Base-by-base conservation (phyloP, 2,113 vertebrate species). In the Psettodes erumei region DNA sequence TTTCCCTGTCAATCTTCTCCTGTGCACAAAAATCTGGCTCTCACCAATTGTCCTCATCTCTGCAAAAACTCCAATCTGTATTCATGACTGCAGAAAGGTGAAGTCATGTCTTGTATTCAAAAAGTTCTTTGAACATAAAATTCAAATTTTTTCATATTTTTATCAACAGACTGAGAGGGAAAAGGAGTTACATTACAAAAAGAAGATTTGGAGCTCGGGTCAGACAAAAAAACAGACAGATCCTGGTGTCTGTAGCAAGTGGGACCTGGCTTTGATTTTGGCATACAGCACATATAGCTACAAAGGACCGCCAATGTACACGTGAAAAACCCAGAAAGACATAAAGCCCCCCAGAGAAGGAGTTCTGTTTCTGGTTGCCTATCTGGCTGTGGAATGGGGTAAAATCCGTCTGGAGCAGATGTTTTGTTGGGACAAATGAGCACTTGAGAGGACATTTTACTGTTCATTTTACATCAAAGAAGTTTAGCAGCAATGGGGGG, bases 381-480 rank as follows among this genome's bases (percentile, higher is more conserved):
- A 58, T 55, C 58, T 19, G 71, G 35, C 55, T 5, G 37, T 60
- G 51, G 77, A 45, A 45, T 60, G 62, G 50, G 62, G 27, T 59
- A 63, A 64, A 76, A 51, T 69, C 61, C 67, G 73, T 81, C 72
- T 77, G 71, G 19, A 68, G 28, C 55, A 69, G 53, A 71, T 74
- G 62, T 82, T 89, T 87, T 86, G 77, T 74, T 73, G 62, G 27
- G 80, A 78, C 65, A 72, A 43, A 51, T 76, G 69, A 30, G 70
- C 25, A 43, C 67, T 66, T 53, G 37, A 76, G 68, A 74, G 68
- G 64, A 83, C 75, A 60, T 84, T 79, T 83, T 83, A 79, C 63
- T 71, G 71, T 83, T 33, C 43, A 51, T 83, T 88, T 85, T 82
- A 85, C 60, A 70, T 77, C 60, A 70, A 54, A 72, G 60, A 60